Base-by-base conservation (phyloP, 2,113 vertebrate species). In the Raja brachyura region DNA sequence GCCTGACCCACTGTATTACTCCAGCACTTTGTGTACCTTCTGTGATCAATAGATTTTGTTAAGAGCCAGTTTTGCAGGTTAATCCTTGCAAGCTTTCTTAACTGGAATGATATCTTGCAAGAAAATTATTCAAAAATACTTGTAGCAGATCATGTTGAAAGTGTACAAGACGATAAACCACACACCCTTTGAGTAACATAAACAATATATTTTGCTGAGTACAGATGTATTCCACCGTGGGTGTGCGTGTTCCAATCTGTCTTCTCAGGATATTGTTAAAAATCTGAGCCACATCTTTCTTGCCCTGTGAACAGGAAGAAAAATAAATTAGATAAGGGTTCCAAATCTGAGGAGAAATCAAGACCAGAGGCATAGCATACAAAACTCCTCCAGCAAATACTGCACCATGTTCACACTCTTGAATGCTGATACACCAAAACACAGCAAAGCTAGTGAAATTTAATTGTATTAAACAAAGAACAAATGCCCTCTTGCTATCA, bases 261-360 rank as follows among this genome's bases (percentile, higher is more conserved):
- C 98, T 97, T 95, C 98, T 97, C 95, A 99, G 96, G 95, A 99
- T 99, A 96, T 99, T 99, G 96, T 99, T 99, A 96, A 99, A 99
- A 96, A 99, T 99, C 93, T 99, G 98, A 93, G 98, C 98, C 94
- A 99, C 98, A 85, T 99, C 98, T 96, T 99, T 99, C 95, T 99
- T 99, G 94, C 98, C 98, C 98, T 99, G 95, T 39, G 79, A 77
- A 48, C 20, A 93, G n/a, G 4, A 63, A 74, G n/a, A 93, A 74
- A 92, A 14, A 14, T 9, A 22, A 68, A 54, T 85, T 85, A 85
- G 33, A 59, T 56, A 68, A 10, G 90, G 20, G 68, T 74, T 31
- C 61, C 33, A 11, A 92, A 74, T 1, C n/a, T 6, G 70, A 25
- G 90, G 68, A 74, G 66, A 11, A 33, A 92, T 92, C 22, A 73